These are phyloP conservation scores for Helicorthomorpha holstii DNA, from an alignment of 1,140 invertebrate genomes.

Conservation along the genomic window DNA sequence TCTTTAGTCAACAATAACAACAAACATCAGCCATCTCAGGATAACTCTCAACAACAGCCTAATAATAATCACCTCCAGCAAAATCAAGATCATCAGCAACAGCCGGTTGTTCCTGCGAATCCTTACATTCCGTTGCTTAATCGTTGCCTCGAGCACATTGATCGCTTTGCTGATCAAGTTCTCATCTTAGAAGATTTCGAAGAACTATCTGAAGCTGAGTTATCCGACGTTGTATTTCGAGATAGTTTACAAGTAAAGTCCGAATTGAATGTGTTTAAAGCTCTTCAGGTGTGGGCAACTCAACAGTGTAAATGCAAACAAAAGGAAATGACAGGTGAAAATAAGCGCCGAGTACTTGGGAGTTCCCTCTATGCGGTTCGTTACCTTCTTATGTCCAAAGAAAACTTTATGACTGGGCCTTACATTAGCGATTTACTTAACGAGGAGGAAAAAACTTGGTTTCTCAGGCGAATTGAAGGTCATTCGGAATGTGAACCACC, in stretches of 20 bases:
- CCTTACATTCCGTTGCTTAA: constrained; percentile 2
- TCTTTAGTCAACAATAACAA: constrained; percentile 5
- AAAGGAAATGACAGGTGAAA: constrained; percentile 37
- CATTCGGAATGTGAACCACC: not conserved
- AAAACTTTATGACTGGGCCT: constrained; percentile 36
- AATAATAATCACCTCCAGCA: not conserved
- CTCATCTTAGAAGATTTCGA: constrained; percentile 43
- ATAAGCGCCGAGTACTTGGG: constrained; percentile 38
- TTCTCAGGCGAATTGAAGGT: constrained; percentile 16
- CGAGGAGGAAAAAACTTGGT: constrained; percentile 19
- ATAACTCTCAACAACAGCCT: constrained; percentile 1
- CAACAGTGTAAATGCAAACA: constrained; percentile 43
- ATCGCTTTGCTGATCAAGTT: constrained; percentile 38
- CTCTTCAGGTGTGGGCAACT: constrained; percentile 38
- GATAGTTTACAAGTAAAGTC: constrained; percentile 22
- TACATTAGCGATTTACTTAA: constrained; percentile 24
- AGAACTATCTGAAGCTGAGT: constrained; percentile 34
- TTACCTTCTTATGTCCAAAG: constrained; percentile 41
- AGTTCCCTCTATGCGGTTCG: constrained; percentile 44
- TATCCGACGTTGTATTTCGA: constrained; percentile 39
- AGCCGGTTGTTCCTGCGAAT: too few species aligned
- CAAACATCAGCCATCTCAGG: constrained; percentile 2
- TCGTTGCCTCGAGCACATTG: constrained; percentile 37
- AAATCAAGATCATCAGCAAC: constrained; percentile 17
- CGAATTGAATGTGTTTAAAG: constrained; percentile 14